Conservation (phyloP, 2,113 vertebrate genomes). For the Pelecanus crispus region DNA sequence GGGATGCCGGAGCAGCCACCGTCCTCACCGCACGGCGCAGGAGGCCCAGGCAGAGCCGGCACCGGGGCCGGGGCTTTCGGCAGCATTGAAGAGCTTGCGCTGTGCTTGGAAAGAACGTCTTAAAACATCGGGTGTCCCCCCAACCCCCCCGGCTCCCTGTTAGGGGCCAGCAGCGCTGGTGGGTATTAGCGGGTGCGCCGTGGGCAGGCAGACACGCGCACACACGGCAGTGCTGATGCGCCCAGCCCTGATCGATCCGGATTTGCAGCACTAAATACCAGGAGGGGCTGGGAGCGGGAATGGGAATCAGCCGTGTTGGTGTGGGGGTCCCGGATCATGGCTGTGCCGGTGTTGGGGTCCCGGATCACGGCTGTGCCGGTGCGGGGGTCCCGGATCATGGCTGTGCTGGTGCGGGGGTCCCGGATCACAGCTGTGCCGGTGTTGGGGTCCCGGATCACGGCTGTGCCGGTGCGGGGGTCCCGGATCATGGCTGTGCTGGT, state of each 20-base stretch:
- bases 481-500: background rate
- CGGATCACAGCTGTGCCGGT: too few relatives aligned
- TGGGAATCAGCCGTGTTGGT: background rate
- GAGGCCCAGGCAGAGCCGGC: background rate
- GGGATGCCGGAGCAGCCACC: background rate
- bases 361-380: too few relatives aligned
- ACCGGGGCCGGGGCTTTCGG: background rate
- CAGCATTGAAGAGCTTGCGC: background rate
- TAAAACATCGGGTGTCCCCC: background rate
- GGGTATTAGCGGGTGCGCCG: background rate
- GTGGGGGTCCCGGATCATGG: background rate
- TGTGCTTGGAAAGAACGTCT: background rate
- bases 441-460: too few relatives aligned
- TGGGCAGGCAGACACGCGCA: rapidly evolving
- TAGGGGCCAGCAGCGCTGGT: rapidly evolving
- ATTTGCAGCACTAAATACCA: background rate
- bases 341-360: too few relatives aligned
- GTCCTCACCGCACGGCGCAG: rapidly evolving
- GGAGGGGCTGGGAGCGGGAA: background rate
- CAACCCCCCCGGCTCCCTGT: background rate
- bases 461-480: too few relatives aligned
- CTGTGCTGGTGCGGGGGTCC: too few relatives aligned
- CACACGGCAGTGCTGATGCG: rapidly evolving
- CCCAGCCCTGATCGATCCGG: too few relatives aligned
- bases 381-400: too few relatives aligned